Conservation (phyloP, 2,888 invertebrate species). For the Xanthia icteritia region DNA sequence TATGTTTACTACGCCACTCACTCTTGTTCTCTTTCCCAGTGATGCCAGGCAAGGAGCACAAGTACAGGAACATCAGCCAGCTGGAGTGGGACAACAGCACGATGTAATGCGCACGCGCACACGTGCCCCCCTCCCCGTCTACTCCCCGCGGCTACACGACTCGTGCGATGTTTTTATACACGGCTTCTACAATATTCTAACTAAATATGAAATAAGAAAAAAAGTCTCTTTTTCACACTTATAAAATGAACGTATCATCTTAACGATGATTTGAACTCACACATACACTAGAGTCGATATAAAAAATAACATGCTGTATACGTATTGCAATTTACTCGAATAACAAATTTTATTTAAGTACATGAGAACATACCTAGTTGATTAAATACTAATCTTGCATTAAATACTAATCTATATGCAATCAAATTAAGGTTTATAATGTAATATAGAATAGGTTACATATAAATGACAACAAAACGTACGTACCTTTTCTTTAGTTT, state of each 20-base stretch:
- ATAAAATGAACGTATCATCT: not conserved
- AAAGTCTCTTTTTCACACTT: not conserved
- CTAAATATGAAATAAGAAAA: not conserved
- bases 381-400: not conserved
- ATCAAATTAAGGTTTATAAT: not conserved
- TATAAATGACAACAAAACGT: not conserved
- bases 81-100: conserved; percentile 95
- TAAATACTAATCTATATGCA: not conserved
- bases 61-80: conserved; percentile 94
- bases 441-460: not conserved
- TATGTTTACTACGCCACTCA: no score
- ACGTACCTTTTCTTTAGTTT: not conserved
- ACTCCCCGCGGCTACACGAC: conserved; percentile 55
- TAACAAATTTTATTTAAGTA: conserved; percentile 1
- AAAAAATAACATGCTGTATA: not conserved
- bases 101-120: conserved; percentile 89
- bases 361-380: not conserved
- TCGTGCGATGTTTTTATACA: conserved; percentile 56
- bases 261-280: conserved; percentile 8
- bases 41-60: conserved; percentile 88
- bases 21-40: conserved; percentile 67
- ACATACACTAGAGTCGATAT: conserved; percentile 1
- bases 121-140: conserved; percentile 57
- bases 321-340: not conserved
- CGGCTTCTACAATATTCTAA: conserved; percentile 33